Base-by-base conservation (phyloP, 1,140 invertebrate genomes). In the Eupeodes corollae region DNA sequence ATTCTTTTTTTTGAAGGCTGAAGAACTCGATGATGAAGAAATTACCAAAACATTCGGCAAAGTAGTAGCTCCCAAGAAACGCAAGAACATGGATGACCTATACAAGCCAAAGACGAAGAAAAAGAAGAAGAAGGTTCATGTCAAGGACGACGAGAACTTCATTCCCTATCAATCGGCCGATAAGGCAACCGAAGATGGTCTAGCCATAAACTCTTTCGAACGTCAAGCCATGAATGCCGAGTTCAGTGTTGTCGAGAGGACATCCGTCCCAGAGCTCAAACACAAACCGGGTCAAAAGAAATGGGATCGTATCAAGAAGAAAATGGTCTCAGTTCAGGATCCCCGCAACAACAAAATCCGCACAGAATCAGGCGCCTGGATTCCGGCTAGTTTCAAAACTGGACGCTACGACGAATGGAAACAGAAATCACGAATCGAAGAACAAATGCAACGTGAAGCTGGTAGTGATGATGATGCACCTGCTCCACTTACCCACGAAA, bases 361-460 rank as follows among this genome's bases (percentile, higher is more conserved):
- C 52, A 97, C 94, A 3, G 95, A 99, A 71, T 92, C 89, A 46
- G 95, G 95, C 10, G 80, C 78, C 1, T 90, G 89, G 81, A 93
- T 99, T 56, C 82, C 91, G 3, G 91, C 93, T 1, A 86, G 88
- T 0, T 98, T 91, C 67, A 96, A 96, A 70, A 86, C 86, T 42
- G 84, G 92, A 52, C 74, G 84, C 51, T 98, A 97, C 67, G 78
- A 80, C 41, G 75, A 83, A 33, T 98, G 93, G 93, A 82, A 86
- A 56, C 79, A 88, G 49, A 86, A 84, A 54, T 85, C 78, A 34
- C 90, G 91, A 70, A 65, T 80, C 26, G 76, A 80, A 51, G 74
- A 77, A 40, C 69, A 70, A 10, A 64, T 73, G 39, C 74, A 79
- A 26, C 70, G 76, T 16, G 77, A 80, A 47, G 76, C 79, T 35